Evolutionary conservation across 92 coral and sea anemone genomes (phyloP), one percentile per base, ranked within the genome.

Genomic region (Diadumene lineata): DNA sequence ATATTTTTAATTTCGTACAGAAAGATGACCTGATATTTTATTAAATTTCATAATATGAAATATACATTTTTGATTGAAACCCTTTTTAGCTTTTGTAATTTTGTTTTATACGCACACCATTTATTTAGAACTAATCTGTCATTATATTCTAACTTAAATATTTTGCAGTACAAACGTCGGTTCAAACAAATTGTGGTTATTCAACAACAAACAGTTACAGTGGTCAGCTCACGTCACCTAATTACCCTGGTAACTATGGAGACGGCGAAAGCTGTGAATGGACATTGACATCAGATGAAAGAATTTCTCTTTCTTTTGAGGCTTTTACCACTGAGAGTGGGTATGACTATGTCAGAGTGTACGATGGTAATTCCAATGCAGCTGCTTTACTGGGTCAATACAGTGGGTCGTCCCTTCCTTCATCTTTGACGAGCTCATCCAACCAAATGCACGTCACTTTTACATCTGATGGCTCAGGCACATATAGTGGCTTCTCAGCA

Each of bases 331-430:
- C 29, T 23, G 72, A 67, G 57, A 33, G 31, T 10, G 18, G 32
- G 27, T 67, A 21, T 24, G 72, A 67, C 33, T 67, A 34, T 24
- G 72, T 67, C 2, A 34, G 43, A 17, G 55, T 67, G 11, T 67
- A 67, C 57, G 72, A 67, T 22, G 72, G 72, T 67, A 27, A 67
- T 48, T 67, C 72, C 9, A 38, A 11, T 43, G 31, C 72, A 9
- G n/a, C 53, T 34, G 7, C 72, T 0, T 43, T 23, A 10, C 57
- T 67, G 9, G 53, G 28, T 19, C 10, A 34, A 28, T 38, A 29
- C 18, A 34, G 24, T 43, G 53, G 55, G 1, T 7, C 23, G 8
- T 13, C 19, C 24, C 11, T 34, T 13, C 72, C 72, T 18, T 22
- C 53, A 21, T 9, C 31, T 19, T n/a, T 38, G 0, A 8, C 72